Base-by-base conservation (phyloP, 2,113 vertebrate genomes). In the Morone saxatilis region DNA sequence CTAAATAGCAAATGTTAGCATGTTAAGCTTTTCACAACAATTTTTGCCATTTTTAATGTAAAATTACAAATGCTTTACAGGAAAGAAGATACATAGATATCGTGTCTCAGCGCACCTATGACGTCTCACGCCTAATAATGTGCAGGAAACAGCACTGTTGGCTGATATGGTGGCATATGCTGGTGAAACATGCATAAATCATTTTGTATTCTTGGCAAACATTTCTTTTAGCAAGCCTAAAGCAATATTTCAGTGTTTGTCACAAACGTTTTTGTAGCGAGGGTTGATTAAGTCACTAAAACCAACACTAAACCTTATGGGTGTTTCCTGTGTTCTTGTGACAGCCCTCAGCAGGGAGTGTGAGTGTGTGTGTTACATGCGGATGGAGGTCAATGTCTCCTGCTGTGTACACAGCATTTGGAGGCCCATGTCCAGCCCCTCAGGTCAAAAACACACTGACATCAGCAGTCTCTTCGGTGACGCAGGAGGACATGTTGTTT, bases 381-480 rank as follows among this genome's bases (percentile, higher is more conserved):
- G 71, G 51, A 81, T 57, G 76, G 84, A 76, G 88, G 83, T 91
- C 87, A 93, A 75, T 90, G 87, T 89, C 70, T 90, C 88, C 71
- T 3, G 14, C 61, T 91, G 83, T 91, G 89, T 93, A 91, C 91
- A 89, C 90, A 93, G 53, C 61, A 71, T 61, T 60, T 80, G 20
- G 48, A 85, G 85, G 63, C 65, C 75, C 22, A 53, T 11, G 31
- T 78, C 82, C 84, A 71, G 10, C 62, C 59, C 84, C 50, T 13
- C 4, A 2, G 83, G 19, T 90, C 86, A 80, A 63, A 87, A 84
- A 84, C 86, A 83, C 68, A 78, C 83, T 89, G 89, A 90, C 86
- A 84, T 90, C 91, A 90, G 90, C 80, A 12, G 76, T 66, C 66
- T 73, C 62, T 62, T 67, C 4, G 10, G 57, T 92, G 91, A 93